Evolutionary conservation across 2,797 vertebrate genomes (phyloP).

Genomic region (Cyclura pinguis): DNA sequence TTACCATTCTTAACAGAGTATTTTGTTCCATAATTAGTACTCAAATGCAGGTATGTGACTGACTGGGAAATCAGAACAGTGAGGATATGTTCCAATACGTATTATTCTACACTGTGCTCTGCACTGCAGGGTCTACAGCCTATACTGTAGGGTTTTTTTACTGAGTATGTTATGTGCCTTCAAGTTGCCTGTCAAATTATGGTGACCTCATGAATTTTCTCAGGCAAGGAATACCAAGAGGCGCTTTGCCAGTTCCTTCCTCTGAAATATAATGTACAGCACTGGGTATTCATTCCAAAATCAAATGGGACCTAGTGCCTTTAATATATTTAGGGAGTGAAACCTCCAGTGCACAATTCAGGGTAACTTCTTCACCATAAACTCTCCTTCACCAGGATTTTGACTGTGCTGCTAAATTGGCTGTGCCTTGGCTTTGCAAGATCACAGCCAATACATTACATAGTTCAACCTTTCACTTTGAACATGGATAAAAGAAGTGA

Average conservation of each 20-base stretch:
- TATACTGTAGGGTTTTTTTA: too few relatives aligned
- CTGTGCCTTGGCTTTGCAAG: background rate
- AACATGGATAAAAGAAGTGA: background rate
- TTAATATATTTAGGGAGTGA: background rate
- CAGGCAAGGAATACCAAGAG: too few relatives aligned
- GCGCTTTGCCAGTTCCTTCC: too few relatives aligned
- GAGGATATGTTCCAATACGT: background rate
- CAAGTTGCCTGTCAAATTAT: too few relatives aligned
- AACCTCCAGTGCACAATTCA: background rate
- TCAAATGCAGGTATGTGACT: background rate
- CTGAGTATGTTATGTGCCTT: too few relatives aligned
- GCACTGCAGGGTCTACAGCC: too few relatives aligned
- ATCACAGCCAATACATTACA: background rate
- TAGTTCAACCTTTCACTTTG: background rate
- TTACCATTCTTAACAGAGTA: conserved; percentile 21
- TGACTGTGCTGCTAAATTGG: background rate
- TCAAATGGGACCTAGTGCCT: too few relatives aligned
- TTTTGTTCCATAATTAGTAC: conserved; percentile 33
- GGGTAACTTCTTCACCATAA: background rate
- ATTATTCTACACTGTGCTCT: background rate
- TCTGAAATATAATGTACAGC: too few relatives aligned
- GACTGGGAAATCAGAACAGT: background rate
- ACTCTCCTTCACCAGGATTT: background rate
- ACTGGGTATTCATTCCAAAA: too few relatives aligned
- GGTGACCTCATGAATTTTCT: too few relatives aligned